phyloP scores from a whole-genome alignment of 2,888 invertebrate genomes.

The Orthonevra nobilis region DNA sequence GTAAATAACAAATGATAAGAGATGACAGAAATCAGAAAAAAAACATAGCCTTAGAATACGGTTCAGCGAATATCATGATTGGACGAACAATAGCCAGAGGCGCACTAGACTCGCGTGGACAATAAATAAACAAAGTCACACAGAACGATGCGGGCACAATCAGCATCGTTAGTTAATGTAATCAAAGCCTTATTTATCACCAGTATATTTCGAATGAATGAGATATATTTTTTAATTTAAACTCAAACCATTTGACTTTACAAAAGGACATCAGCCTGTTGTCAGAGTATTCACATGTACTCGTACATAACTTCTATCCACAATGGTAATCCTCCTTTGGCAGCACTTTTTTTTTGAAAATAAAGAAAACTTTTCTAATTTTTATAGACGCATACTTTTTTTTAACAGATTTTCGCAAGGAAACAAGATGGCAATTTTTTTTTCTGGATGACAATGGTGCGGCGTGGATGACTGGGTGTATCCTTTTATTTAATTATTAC shows the following conservation, averaged over 20 bases:
- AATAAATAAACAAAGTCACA: slow-evolving; percentile 23
- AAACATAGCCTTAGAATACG: background rate
- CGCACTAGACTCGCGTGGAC: slow-evolving; percentile 16
- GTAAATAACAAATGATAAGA: background rate
- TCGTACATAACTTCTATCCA: background rate
- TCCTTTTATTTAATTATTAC: background rate
- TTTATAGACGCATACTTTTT: slow-evolving; percentile 37
- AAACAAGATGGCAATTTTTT: background rate
- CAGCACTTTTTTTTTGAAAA: background rate
- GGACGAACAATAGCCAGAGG: slow-evolving; percentile 33
- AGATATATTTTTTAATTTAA: background rate
- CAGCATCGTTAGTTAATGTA: slow-evolving; percentile 56
- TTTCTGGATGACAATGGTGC: too few relatives aligned
- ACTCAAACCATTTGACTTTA: slow-evolving; percentile 27
- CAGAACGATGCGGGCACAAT: slow-evolving; percentile 23
- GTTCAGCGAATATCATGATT: slow-evolving; percentile 20
- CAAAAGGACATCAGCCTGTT: too few relatives aligned
- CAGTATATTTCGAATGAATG: background rate
- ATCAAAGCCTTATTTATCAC: slow-evolving; percentile 40
- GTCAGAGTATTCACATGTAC: too few relatives aligned
- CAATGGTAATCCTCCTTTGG: background rate
- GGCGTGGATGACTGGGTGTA: background rate
- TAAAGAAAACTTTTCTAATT: background rate
- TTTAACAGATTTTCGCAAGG: background rate
- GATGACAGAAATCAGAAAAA: slow-evolving; percentile 26